Percentiles rank a stretch among this genome's conserved stretches.
Conservation (phyloP, 2,113 vertebrate genomes). For the Turnix velox region DNA sequence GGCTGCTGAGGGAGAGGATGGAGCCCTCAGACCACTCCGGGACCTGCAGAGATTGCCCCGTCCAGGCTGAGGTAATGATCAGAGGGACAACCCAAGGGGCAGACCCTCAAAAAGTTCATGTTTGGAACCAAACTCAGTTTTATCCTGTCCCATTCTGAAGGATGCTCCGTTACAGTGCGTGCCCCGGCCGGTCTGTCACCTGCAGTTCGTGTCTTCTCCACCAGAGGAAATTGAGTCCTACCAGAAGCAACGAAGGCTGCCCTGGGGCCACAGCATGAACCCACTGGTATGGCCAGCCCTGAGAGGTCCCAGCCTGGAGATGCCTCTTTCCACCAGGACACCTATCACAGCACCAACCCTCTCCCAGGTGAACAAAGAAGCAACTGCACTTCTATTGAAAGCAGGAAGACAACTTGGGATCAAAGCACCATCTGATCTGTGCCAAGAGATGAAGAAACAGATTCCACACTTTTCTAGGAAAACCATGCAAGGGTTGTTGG, state of each 20-base stretch:
- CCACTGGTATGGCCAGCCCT: background rate
- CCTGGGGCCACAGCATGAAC: rapidly evolving
- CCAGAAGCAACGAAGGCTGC: background rate
- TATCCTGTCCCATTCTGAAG: background rate
- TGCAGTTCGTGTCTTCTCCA: background rate
- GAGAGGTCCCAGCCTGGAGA: background rate
- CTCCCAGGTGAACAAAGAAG: rapidly evolving
- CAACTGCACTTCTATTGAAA: background rate
- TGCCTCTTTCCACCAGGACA: rapidly evolving
- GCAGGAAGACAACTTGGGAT: rapidly evolving
- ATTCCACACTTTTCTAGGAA: background rate
- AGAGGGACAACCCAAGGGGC: background rate
- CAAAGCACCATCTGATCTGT: rapidly evolving
- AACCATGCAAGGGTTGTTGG: background rate
- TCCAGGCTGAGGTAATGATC: rapidly evolving
- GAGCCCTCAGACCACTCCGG: rapidly evolving
- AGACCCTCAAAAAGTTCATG: background rate
- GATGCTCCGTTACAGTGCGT: rapidly evolving
- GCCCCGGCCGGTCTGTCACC: rapidly evolving
- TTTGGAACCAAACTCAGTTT: background rate
- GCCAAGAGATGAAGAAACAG: rapidly evolving
- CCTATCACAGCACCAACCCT: background rate
- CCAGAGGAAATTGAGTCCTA: rapidly evolving
- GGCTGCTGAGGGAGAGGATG: rapidly evolving
- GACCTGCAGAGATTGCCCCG: rapidly evolving